phyloP scores from a whole-genome alignment of 2,113 vertebrate genomes.

The Pituophis catenifer region DNA sequence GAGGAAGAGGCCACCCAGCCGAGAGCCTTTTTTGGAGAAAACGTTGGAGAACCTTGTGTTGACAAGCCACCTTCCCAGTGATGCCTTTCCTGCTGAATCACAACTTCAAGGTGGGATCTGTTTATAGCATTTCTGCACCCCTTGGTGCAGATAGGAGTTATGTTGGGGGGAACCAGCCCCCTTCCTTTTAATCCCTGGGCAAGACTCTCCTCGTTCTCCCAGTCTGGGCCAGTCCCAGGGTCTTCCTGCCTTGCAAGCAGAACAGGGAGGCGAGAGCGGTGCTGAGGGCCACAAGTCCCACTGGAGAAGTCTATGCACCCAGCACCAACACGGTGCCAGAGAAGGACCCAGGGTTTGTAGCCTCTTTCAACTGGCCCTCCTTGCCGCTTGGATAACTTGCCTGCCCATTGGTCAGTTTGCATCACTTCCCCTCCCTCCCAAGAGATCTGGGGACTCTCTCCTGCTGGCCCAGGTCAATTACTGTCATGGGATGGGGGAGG shows the following conservation, averaged over 20 bases:
- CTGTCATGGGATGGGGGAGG: neutral
- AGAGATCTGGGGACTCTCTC: no score
- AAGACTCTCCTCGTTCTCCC: neutral
- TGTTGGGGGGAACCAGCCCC: neutral
- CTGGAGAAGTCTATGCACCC: accelerated
- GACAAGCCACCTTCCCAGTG: neutral
- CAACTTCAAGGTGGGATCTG: neutral
- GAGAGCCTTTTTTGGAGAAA: no score
- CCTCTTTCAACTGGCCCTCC: neutral
- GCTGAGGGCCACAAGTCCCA: neutral
- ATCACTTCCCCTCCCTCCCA: no score
- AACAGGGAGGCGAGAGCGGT: neutral
- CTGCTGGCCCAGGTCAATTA: neutral
- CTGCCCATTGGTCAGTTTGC: no score
- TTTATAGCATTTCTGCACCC: neutral
- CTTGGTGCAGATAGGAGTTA: no score
- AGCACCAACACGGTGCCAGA: neutral
- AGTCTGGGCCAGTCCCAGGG: no score
- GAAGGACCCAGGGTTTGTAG: neutral
- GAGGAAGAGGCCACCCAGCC: no score
- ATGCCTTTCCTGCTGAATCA: neutral
- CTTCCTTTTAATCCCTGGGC: neutral
- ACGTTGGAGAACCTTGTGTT: no score
- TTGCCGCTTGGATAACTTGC: no score
- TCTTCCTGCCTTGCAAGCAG: no score